Evolutionary conservation across 2,113 vertebrate genomes (phyloP), one percentile per base, ranked within the genome.

Genomic region (Anguilla rostrata): DNA sequence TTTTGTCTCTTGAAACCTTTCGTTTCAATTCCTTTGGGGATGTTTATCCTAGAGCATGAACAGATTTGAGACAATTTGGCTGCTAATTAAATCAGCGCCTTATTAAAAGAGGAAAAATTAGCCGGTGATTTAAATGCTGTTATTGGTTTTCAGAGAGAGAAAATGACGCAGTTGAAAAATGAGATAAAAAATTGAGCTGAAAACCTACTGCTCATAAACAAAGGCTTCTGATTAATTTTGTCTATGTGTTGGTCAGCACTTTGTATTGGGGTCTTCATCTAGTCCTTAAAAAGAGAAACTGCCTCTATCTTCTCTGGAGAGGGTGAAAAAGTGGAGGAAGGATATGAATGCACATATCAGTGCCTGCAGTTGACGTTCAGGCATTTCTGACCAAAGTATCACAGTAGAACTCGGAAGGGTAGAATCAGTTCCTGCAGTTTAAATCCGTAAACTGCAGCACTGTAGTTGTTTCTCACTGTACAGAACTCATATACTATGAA

Each of bases 21-120:
- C 80, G 63, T 81, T 43, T 63, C 39, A 11, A 4, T 20, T 41
- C 84, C 29, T 81, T 56, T 16, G 71, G 39, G n/a, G 40, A 60
- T n/a, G 43, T 82, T 71, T 85, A 78, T 49, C 63, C 49, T 85
- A 71, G 66, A 82, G 71, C 81, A 43, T 40, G 83, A 71, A 41
- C 26, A 81, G 22, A 86, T 83, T 83, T 79, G 18, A 87, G 87
- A 86, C 75, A 2, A 85, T 88, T 87, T 46, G 85, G 39, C 78
- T 87, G 83, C 81, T 87, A 86, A 88, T 88, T 87, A 88, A 89
- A 88, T 82, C 87, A 22, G 84, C 20, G 11, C 56, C 56, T 86
- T 81, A 86, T 86, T 86, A 81, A 75, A 81, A 81, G 81, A 60
- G 85, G 34, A 66, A 41, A 82, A 86, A 86, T 86, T 81, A 82